Base-by-base conservation (phyloP, 2,888 invertebrate species). In the Agrotis exclamationis region DNA sequence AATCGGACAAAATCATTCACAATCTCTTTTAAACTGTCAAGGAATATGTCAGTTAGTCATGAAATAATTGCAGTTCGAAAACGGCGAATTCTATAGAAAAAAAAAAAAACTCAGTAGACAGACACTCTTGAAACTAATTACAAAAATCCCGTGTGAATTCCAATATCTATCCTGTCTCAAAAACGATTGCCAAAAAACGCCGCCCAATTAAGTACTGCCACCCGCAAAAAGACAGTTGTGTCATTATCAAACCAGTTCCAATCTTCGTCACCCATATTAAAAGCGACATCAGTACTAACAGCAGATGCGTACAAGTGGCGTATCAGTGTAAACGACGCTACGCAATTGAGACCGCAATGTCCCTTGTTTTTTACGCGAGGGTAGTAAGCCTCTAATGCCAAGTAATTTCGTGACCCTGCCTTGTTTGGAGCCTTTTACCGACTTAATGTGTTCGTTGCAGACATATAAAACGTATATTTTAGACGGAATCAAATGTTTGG, bases 291-390 rank as follows among this genome's bases (percentile, higher is more conserved):
- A 56, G n/a, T 33, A 56, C 33, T 44, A 65, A 20, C 63, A 83
- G 70, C 83, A 84, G 85, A 83, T 85, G 90, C 77, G 82, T 85
- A 84, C 89, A 89, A 92, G 91, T 87, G 87, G 85, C 83, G 86
- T 86, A 89, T 88, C 89, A 83, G 82, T 86, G 86, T 85, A 84
- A 91, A 90, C 90, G 90, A 88, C 88, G 84, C 82, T 79, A 84
- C 86, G 88, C 87, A 88, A 90, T 89, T 87, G 86, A 87, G 82
- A 90, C 89, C 90, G 83, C 89, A 85, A 70, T 76, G 85, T 92
- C 94, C 94, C 94, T 94, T 95, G 95, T 96, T 96, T 96, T 96
- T 95, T 96, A 94, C 92, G 51, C 85, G 88, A 93, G 95, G 95
- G 95, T 91, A 88, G 87, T 91, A 91, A 92, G 93, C 89, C 91